A percentile compares a stretch with the other conserved stretches of the same genome.
phyloP scores from a whole-genome alignment of 2,797 vertebrate species.

The Liparis tanakae region DNA sequence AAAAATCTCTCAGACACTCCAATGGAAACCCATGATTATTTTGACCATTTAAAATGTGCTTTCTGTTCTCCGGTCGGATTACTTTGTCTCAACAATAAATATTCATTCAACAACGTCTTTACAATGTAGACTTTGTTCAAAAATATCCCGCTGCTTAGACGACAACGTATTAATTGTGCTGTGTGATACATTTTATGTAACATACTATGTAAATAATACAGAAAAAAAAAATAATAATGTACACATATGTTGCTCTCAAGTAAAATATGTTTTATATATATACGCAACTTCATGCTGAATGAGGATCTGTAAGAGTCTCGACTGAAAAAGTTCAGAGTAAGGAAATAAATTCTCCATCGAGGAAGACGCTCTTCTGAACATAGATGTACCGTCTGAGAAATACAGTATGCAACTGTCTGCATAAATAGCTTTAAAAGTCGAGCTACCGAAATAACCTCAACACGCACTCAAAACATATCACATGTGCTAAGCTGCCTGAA shows the following conservation, averaged over 20 bases:
- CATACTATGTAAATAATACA: slow-evolving; percentile 16
- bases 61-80: slow-evolving; percentile 4
- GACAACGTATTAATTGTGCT: slow-evolving; percentile 16
- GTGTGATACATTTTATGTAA: slow-evolving; percentile 1
- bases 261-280: slow-evolving; percentile 11
- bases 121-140: neutral
- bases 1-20: slow-evolving; percentile 28
- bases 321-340: slow-evolving; percentile 34
- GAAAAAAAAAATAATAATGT: slow-evolving; percentile 4
- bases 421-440: slow-evolving; percentile 19
- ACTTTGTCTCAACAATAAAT: slow-evolving; percentile 29
- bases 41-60: slow-evolving; percentile 33
- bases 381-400: neutral
- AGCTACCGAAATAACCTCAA: slow-evolving; percentile 31
- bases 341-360: slow-evolving; percentile 55
- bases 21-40: neutral
- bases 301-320: slow-evolving; percentile 29
- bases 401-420: slow-evolving; percentile 11
- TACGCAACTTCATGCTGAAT: slow-evolving; percentile 28
- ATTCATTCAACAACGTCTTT: neutral
- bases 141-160: slow-evolving; percentile 15
- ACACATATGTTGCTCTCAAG: slow-evolving; percentile 8
- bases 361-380: slow-evolving; percentile 50
- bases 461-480: slow-evolving; percentile 34
- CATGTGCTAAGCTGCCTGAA: slow-evolving; percentile 69